phyloP scores from a whole-genome alignment of 2,797 vertebrate genomes.

The Eleutherodactylus coqui region DNA sequence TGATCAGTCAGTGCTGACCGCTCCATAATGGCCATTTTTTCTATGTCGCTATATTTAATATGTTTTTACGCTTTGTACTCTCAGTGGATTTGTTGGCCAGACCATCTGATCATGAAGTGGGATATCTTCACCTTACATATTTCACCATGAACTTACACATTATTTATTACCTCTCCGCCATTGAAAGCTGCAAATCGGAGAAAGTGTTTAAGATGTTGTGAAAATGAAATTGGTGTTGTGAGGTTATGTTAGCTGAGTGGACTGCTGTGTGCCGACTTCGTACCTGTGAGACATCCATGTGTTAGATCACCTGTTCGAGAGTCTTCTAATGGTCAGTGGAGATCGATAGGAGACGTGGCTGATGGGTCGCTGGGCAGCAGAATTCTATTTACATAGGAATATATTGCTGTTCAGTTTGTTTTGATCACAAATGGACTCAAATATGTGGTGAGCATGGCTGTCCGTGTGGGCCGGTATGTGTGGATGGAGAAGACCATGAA shows the following conservation, averaged over 20 bases:
- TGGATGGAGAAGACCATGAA: no score
- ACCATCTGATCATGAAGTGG: neutral
- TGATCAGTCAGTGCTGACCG: no score
- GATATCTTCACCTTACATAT: neutral
- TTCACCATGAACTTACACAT: neutral
- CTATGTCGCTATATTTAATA: no score
- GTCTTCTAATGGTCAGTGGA: neutral
- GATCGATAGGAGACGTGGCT: neutral
- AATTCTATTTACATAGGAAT: constrained; percentile 12
- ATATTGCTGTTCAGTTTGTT: neutral
- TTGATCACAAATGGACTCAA: neutral
- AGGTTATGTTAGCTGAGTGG: neutral
- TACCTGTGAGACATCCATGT: neutral
- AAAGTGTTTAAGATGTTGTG: constrained; percentile 43
- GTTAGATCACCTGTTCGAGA: neutral
- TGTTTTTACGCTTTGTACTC: no score
- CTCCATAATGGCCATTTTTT: no score
- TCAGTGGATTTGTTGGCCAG: neutral
- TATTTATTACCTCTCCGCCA: neutral
- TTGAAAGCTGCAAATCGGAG: constrained; percentile 18
- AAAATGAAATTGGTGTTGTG: constrained; percentile 51
- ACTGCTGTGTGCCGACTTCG: neutral
- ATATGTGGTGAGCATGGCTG: no score
- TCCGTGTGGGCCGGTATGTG: no score
- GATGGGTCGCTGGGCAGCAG: no score